Evolutionary conservation across 2,113 vertebrate species (phyloP), one percentile per base, ranked within the genome.

Genomic region (Rhinoderma darwinii): DNA sequence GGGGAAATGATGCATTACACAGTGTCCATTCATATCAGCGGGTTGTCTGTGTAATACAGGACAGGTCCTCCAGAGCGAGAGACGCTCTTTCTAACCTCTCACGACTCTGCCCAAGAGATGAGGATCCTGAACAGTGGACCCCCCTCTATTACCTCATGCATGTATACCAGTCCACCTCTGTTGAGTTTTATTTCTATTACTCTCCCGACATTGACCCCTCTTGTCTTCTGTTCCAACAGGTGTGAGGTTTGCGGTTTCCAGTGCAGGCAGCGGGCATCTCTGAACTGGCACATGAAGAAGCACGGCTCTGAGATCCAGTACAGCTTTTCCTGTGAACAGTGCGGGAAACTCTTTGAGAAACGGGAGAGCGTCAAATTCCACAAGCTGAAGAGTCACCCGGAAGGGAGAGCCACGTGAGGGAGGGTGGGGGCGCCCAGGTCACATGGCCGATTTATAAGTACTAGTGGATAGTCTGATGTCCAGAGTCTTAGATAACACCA

Each of bases 221-320:
- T 78, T n/a, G n/a, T n/a, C n/a, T 15, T 32, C 11, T 1, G 12
- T 54, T 59, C 66, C 4, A 0, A 5, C 91, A 98, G 97, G 91
- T 98, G 97, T 63, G 96, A 99, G 91, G 96, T 98, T 89, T 98
- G 97, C 8, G 97, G 97, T 41, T 99, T 96, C 92, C 97, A 98
- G 91, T 98, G 97, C 91, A 94, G 97, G 9, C 97, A 98, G 92
- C 94, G 96, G 0, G 96, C 97, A 0, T 99, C 97, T 0, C 95
- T 99, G 27, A 99, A 97, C 89, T 99, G 97, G 97, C 97, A 99
- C 92, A 99, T 98, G 97, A 95, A 96, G 93, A 97, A 97, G 47
- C 97, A 99, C 90, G 96, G 93, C 0, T 90, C 95, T 0, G 95
- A 97, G 61, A 94, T 96, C 7, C 95, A 96, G 88, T 98, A 96